These are phyloP conservation scores for Euspilapteryx auroguttella DNA, from an alignment of 2,888 invertebrate genomes.

Conservation along the genomic window DNA sequence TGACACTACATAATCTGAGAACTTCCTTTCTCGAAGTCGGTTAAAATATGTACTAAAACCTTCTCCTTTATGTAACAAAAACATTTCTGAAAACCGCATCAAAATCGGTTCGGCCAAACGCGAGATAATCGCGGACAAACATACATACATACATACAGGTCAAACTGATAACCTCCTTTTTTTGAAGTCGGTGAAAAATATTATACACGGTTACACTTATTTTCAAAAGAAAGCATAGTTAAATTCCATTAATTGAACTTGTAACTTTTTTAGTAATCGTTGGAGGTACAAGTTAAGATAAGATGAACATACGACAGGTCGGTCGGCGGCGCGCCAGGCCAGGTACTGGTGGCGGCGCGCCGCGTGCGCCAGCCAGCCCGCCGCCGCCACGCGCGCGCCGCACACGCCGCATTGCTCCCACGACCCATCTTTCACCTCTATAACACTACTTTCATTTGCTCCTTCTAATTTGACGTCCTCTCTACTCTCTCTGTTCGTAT, in stretches of 20 bases:
- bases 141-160: background rate
- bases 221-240: background rate
- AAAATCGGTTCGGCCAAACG: no score
- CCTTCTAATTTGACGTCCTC: no score
- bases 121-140: no score
- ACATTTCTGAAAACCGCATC: no score
- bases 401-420: background rate
- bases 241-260: background rate
- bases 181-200: background rate
- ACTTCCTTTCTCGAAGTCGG: no score
- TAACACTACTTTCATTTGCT: no score
- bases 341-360: background rate
- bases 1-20: no score
- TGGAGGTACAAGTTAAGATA: no score
- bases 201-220: background rate
- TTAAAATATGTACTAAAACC: no score
- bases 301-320: background rate
- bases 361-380: background rate
- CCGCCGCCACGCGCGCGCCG: background rate
- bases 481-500: no score
- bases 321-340: background rate
- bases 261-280: background rate
- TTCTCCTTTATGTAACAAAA: no score
- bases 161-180: background rate
- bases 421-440: background rate